These are phyloP conservation scores for Ambastaia sidthimunki DNA, from an alignment of 2,797 vertebrate genomes.

Conservation along the genomic window DNA sequence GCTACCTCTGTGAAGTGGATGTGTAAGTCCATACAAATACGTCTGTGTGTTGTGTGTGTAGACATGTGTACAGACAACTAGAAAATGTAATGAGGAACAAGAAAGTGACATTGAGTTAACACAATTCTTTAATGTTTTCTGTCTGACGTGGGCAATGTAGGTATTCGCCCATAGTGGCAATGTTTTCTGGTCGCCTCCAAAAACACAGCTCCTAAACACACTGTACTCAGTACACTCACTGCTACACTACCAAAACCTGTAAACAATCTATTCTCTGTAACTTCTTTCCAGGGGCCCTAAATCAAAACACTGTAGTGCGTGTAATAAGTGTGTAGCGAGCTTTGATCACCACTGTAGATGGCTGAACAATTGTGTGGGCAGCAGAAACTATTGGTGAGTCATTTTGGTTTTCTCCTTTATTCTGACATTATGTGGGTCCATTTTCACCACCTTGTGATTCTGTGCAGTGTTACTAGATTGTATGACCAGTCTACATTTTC, in stretches of 20 bases:
- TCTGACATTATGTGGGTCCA: background rate
- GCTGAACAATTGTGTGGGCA: constrained; percentile 98
- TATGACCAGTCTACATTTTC: background rate
- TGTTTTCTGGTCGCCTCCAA: background rate
- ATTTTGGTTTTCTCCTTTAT: constrained; percentile 1
- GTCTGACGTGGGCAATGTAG: background rate
- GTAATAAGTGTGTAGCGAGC: constrained; percentile 95
- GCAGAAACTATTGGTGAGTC: constrained; percentile 94
- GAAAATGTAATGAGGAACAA: background rate
- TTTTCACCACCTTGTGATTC: background rate
- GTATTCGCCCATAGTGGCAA: background rate
- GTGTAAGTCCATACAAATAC: constrained; percentile 84
- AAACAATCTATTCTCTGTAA: background rate
- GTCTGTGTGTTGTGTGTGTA: background rate
- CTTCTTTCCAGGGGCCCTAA: constrained; percentile 83
- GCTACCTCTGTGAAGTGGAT: constrained; percentile 94
- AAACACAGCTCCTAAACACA: too few relatives aligned
- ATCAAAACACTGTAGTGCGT: constrained; percentile 95
- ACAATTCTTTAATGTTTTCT: constrained; percentile 4
- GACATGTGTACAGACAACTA: background rate
- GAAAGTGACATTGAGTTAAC: background rate
- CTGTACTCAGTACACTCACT: too few relatives aligned
- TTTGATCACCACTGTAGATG: constrained; percentile 99
- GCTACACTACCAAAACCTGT: background rate
- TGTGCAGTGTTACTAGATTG: background rate